phyloP scores from a whole-genome alignment of 1,140 invertebrate species.

The Microplitis demolitor region DNA sequence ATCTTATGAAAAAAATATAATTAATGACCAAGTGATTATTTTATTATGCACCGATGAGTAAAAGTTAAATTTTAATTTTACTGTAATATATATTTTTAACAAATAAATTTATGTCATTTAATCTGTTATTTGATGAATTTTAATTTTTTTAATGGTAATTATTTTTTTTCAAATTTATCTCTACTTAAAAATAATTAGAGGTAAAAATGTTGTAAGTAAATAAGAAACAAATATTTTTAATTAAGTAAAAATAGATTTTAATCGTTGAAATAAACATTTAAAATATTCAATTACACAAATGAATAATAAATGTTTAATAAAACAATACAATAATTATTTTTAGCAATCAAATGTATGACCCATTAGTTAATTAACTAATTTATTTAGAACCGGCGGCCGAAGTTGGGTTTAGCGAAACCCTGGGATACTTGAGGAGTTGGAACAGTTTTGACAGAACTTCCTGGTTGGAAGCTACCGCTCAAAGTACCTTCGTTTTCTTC shows the following conservation, averaged over 20 bases:
- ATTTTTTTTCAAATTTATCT: too few species aligned
- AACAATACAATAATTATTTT: not conserved
- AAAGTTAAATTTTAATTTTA: not conserved
- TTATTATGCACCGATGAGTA: not conserved
- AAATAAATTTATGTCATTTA: not conserved
- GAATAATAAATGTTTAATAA: not conserved
- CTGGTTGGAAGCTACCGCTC: too few species aligned
- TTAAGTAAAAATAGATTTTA: not conserved
- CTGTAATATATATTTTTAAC: not conserved
- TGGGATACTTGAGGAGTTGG: not conserved
- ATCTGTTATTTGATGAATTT: too few species aligned
- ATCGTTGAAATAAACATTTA: too few species aligned
- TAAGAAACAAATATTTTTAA: not conserved
- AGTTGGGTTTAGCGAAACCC: not conserved
- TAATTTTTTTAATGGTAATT: too few species aligned
- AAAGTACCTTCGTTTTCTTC: not conserved
- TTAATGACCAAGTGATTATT: not conserved
- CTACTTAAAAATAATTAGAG: not conserved
- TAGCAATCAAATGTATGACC: not conserved
- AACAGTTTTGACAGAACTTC: not conserved
- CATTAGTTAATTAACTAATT: not conserved
- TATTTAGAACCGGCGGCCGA: constrained; percentile 10
- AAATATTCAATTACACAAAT: too few species aligned
- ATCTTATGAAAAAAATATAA: not conserved
- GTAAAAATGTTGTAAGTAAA: too few species aligned